A percentile compares a stretch with the other conserved stretches of the same genome.
phyloP scores from a whole-genome alignment of 92 coral and sea anemone species.

The Phenganax marumi region DNA sequence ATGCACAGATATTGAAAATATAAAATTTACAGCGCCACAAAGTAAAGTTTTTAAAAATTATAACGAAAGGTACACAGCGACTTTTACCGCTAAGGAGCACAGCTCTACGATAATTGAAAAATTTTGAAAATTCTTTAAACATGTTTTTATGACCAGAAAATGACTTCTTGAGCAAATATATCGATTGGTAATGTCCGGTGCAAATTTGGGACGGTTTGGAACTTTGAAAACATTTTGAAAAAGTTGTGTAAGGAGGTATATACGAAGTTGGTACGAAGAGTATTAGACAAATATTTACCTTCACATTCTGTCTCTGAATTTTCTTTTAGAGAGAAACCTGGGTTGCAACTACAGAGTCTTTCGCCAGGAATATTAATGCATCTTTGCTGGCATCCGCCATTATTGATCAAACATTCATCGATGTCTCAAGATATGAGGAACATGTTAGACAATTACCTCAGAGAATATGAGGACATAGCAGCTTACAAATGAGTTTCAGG shows the following conservation, averaged over 20 bases:
- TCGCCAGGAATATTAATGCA: constrained; percentile 55
- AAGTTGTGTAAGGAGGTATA: too few species aligned
- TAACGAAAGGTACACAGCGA: too few species aligned
- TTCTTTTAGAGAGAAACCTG: constrained; percentile 55
- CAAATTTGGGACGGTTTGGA: too few species aligned
- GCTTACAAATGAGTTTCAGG: background rate
- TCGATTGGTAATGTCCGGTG: too few species aligned
- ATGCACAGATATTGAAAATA: too few species aligned
- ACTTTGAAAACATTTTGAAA: too few species aligned
- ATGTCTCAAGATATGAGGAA: constrained; percentile 27
- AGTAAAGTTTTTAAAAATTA: too few species aligned
- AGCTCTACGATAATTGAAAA: background rate
- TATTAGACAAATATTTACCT: constrained; percentile 51
- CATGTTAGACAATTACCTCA: background rate
- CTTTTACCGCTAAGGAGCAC: background rate
- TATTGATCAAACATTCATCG: constrained; percentile 46
- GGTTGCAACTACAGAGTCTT: constrained; percentile 62
- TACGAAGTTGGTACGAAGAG: background rate
- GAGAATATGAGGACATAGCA: background rate
- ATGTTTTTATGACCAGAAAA: background rate
- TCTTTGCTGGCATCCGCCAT: constrained; percentile 52
- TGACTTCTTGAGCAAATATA: too few species aligned
- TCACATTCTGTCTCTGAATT: constrained; percentile 73
- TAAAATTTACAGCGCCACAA: too few species aligned
- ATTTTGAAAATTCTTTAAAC: background rate